phyloP scores from a whole-genome alignment of 2,888 invertebrate genomes.

The Tineola bisselliella region DNA sequence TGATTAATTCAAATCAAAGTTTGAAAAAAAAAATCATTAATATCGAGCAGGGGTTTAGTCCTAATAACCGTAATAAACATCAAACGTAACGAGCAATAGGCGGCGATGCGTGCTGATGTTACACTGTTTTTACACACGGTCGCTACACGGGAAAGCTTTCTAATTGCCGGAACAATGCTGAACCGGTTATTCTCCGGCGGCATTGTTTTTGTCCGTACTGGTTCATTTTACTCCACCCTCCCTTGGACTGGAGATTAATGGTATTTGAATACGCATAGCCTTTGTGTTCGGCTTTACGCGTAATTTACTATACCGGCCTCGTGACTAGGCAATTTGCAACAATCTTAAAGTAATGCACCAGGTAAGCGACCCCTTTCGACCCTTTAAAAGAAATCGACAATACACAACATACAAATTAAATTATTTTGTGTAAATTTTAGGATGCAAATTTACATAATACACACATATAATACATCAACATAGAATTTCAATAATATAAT shows the following conservation, averaged over 20 bases:
- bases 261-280: conserved; percentile 68
- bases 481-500: no score
- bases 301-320: conserved; percentile 60
- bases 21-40: conserved; percentile 47
- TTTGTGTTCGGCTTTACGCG: conserved; percentile 66
- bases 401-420: no score
- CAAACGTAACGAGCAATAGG: conserved; percentile 66
- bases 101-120: conserved; percentile 67
- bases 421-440: no score
- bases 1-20: conserved; percentile 42
- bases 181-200: conserved; percentile 67
- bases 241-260: conserved; percentile 61
- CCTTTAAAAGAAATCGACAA: neutral
- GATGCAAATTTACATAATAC: no score
- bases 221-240: conserved; percentile 65
- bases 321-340: conserved; percentile 47
- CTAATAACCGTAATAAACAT: conserved; percentile 68
- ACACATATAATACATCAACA: no score
- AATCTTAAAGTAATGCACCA: conserved; percentile 15
- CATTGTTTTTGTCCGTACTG: conserved; percentile 67
- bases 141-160: conserved; percentile 69
- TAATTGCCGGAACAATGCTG: conserved; percentile 69
- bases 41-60: conserved; percentile 56
- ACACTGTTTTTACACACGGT: conserved; percentile 67
- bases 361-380: conserved; percentile 9